Percentiles rank a stretch among this genome's conserved stretches.
Conservation (phyloP, 2,797 vertebrate genomes). For the Helostoma temminkii region DNA sequence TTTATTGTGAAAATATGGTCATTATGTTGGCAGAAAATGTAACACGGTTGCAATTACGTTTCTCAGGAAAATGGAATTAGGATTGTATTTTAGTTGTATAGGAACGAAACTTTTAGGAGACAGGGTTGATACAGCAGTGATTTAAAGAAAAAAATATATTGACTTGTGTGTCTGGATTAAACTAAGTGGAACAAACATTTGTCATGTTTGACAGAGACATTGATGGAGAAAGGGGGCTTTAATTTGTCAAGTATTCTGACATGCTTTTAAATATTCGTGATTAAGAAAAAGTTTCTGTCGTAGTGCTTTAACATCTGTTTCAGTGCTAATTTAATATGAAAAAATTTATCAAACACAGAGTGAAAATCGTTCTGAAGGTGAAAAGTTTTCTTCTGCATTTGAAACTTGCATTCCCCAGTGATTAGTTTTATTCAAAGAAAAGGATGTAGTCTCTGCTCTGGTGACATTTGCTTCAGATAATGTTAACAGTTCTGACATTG, state of each 20-base stretch:
- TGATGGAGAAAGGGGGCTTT: background rate
- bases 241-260: slow-evolving; percentile 14
- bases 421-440: too few relatives aligned
- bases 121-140: background rate
- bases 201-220: background rate
- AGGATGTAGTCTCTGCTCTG: too few relatives aligned
- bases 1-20: too few relatives aligned
- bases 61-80: too few relatives aligned
- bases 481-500: too few relatives aligned
- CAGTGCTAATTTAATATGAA: too few relatives aligned
- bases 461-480: too few relatives aligned
- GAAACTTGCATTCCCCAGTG: background rate
- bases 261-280: slow-evolving; percentile 12
- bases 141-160: background rate
- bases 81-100: too few relatives aligned
- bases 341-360: background rate
- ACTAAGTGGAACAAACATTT: background rate
- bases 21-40: too few relatives aligned
- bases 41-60: too few relatives aligned
- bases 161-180: slow-evolving; percentile 2
- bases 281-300: background rate
- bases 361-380: background rate
- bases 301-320: background rate
- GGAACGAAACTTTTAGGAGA: too few relatives aligned
- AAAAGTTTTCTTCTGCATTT: slow-evolving; percentile 11